Evolutionary conservation across 2,113 vertebrate genomes (phyloP), one percentile per base, ranked within the genome.

Genomic region (Salvator merianae): DNA sequence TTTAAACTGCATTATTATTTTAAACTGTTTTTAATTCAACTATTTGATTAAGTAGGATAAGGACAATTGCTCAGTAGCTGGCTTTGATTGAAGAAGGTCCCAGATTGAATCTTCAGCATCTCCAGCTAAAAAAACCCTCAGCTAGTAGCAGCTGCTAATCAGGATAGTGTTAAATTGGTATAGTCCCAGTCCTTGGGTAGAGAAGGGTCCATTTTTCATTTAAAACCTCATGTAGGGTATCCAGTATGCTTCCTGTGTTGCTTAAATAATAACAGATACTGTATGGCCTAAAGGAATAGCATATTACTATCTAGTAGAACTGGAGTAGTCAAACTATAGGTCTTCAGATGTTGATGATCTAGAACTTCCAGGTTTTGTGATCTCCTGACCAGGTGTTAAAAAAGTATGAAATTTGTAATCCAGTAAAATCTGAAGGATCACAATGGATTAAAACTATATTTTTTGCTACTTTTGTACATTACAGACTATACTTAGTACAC

Each of bases 11-110:
- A n/a, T n/a, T n/a, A 43, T 59, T 74, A 87, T 85, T 89, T 87
- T 72, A 84, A 75, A 83, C 24, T 43, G 50, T 36, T 69, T 59
- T 76, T 87, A 30, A 83, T n/a, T 50, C 75, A 83, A 74, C 3
- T 8, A 72, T 79, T 72, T 81, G 53, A 47, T 40, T 50, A 71
- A 55, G 28, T 43, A 22, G 28, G 10, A 6, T 4, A 47, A 9
- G 22, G 9, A 26, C 36, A 16, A 70, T 72, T 26, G 36, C 12
- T 73, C 65, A 22, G 20, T 47, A 8, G 36, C 38, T 43, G 32
- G 1, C 18, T 20, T 20, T 66, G 22, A 28, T 26, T 32, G 47
- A 22, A 80, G 65, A 7, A 24, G 22, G 40, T 13, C 13, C n/a
- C 22, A 53, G 20, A 12, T 26, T 50, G 20, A 80, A 69, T 53